Evolutionary conservation across 1,140 invertebrate genomes (phyloP).

Genomic region (Cheumatopsyche charites): DNA sequence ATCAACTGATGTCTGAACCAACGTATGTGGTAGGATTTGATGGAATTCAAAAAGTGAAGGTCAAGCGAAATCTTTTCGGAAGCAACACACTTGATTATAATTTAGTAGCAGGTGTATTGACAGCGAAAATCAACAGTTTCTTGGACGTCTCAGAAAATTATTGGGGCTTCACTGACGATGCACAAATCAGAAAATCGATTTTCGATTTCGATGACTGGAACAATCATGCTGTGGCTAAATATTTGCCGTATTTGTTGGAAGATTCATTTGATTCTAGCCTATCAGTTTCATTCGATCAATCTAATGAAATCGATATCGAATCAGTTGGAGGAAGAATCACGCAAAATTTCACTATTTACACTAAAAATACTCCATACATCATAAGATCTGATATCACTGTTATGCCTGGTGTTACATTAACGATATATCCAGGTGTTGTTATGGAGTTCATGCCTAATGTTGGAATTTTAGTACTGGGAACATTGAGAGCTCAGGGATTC

Average conservation of each 20-base stretch:
- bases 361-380: slow-evolving; percentile 75
- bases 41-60: slow-evolving; percentile 92
- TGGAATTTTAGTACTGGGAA: slow-evolving; percentile 94
- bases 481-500: slow-evolving; percentile 83
- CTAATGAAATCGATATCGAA: slow-evolving; percentile 65
- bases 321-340: slow-evolving; percentile 84
- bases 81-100: slow-evolving; percentile 91
- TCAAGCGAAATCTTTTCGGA: slow-evolving; percentile 89
- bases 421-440: slow-evolving; percentile 87
- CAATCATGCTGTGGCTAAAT: slow-evolving; percentile 91
- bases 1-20: slow-evolving; percentile 64
- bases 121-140: slow-evolving; percentile 84
- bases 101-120: slow-evolving; percentile 88
- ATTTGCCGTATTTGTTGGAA: slow-evolving; percentile 83
- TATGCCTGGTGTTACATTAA: slow-evolving; percentile 89
- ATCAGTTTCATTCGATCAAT: slow-evolving; percentile 69
- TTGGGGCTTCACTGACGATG: slow-evolving; percentile 85
- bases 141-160: slow-evolving; percentile 93
- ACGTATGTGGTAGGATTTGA: slow-evolving; percentile 89
- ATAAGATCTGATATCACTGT: slow-evolving; percentile 93
- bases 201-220: slow-evolving; percentile 99
- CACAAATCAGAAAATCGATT: slow-evolving; percentile 80
- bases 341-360: slow-evolving; percentile 73
- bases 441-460: slow-evolving; percentile 97
- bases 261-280: slow-evolving; percentile 76